Base-by-base conservation (phyloP, 2,888 invertebrate species). In the Amphipyra berbera region DNA sequence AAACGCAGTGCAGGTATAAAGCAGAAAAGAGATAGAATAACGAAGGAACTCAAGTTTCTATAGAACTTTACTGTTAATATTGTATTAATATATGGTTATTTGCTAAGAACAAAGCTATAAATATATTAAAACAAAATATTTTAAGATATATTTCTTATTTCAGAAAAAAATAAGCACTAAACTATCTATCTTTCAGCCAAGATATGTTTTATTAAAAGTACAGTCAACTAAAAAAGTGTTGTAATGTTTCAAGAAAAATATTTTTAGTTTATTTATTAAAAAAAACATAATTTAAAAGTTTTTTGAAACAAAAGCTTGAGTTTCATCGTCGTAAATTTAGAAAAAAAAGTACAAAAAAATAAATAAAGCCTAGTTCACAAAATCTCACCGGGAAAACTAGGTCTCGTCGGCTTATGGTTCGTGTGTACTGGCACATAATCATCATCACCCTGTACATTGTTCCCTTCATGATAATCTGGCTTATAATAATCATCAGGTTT, bases 381-480 rank as follows among this genome's bases (percentile, higher is more conserved):
- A 47, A 57, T 93, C 93, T 94, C 93, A 94, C 94, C 94, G 70
- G 94, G 94, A 70, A 84, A 92, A 83, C 92, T 93, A 78, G 94
- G 93, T 74, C 90, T 88, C 74, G 85, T 81, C 56, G 92, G 92
- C 64, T 87, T 91, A 76, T 89, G 86, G 76, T 85, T 90, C 40
- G 87, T 90, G 73, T 87, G 84, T 63, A 93, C 88, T 42, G 93
- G 94, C 58, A 91, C 92, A 92, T 93, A 94, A 92, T 92, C 95
- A 93, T 94, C 93, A 90, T 76, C 90, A 85, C 89, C 87, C 55
- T 82, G 78, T 35, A 81, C 83, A 79, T 79, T 66, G 63, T 71
- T 79, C 12, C 73, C 81, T 5, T 73, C 82, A 53, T 76, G 72
- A 78, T 84, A 85, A 62, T 88, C 86, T 4, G 86, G 87, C 58